Conservation (phyloP, 2,113 vertebrate genomes). For the Butorides virescens region DNA sequence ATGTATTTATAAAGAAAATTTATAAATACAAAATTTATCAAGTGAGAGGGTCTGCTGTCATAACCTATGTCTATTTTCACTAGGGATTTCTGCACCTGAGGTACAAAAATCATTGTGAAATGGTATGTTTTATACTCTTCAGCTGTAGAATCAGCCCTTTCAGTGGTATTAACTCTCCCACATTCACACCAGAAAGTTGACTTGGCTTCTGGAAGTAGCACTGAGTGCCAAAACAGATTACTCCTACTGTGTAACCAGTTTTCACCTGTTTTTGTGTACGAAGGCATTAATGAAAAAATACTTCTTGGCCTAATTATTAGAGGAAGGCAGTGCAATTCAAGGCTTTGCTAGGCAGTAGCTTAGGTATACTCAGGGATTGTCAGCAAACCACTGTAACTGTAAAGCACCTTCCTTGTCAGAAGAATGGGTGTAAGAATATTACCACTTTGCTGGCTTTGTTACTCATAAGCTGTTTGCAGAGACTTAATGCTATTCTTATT, state of each 20-base stretch:
- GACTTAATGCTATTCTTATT: neutral
- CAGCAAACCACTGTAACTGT: neutral
- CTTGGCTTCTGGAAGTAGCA: constrained; percentile 10
- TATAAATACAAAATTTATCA: neutral
- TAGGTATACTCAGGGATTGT: neutral
- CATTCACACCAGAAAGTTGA: constrained; percentile 7
- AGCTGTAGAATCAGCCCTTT: neutral
- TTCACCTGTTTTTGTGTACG: constrained; percentile 3
- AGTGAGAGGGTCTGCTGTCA: neutral
- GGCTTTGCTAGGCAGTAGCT: neutral
- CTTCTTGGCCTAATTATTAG: constrained; percentile 1
- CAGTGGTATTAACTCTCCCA: neutral
- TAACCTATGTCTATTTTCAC: neutral
- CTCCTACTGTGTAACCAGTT: constrained; percentile 24
- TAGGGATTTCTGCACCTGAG: neutral
- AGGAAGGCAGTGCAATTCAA: neutral
- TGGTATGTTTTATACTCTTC: neutral
- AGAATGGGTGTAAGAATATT: neutral
- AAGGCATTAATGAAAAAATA: constrained; percentile 27
- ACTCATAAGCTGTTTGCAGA: neutral
- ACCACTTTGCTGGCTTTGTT: neutral
- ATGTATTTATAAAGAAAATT: neutral
- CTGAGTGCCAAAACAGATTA: constrained; percentile 14
- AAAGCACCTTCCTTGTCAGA: neutral
- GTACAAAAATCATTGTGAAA: neutral